A percentile compares a stretch with the other conserved stretches of the same genome.
Conservation (phyloP, 2,888 invertebrate genomes). For the Heteropelma amictum region DNA sequence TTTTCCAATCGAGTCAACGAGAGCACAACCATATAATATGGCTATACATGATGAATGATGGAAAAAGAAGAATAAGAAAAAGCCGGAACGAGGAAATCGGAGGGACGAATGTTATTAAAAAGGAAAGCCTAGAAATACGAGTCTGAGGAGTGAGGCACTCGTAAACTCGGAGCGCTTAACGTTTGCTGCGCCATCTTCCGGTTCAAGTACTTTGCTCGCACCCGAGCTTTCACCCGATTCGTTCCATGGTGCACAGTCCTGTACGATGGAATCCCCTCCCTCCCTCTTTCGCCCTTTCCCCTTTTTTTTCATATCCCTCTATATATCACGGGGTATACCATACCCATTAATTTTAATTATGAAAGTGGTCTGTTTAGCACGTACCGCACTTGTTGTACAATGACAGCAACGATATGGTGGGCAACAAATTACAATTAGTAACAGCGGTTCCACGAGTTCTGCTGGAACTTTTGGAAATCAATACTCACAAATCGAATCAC, state of each 20-base stretch:
- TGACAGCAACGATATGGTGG: slow-evolving; percentile 19
- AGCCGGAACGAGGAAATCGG: background rate
- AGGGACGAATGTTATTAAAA: slow-evolving; percentile 26
- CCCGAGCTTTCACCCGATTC: slow-evolving; percentile 23
- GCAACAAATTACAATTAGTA: background rate
- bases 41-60: slow-evolving; percentile 6
- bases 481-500: slow-evolving; percentile 2
- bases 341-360: slow-evolving; percentile 65
- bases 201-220: slow-evolving; percentile 36
- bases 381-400: slow-evolving; percentile 58
- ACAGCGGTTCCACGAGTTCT: too few relatives aligned
- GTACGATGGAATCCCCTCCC: slow-evolving; percentile 8
- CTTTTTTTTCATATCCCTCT: background rate
- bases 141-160: slow-evolving; percentile 14
- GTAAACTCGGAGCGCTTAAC: slow-evolving; percentile 25
- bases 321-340: slow-evolving; percentile 54
- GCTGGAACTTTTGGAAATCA: too few relatives aligned
- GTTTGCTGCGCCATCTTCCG: slow-evolving; percentile 22
- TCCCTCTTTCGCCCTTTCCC: slow-evolving; percentile 11
- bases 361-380: slow-evolving; percentile 60
- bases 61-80: background rate
- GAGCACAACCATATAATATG: slow-evolving; percentile 1
- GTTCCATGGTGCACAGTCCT: slow-evolving; percentile 3
- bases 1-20: slow-evolving; percentile 24
- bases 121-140: slow-evolving; percentile 31